phyloP scores from a whole-genome alignment of 2,888 invertebrate genomes.

The Silvanus unidentatus region DNA sequence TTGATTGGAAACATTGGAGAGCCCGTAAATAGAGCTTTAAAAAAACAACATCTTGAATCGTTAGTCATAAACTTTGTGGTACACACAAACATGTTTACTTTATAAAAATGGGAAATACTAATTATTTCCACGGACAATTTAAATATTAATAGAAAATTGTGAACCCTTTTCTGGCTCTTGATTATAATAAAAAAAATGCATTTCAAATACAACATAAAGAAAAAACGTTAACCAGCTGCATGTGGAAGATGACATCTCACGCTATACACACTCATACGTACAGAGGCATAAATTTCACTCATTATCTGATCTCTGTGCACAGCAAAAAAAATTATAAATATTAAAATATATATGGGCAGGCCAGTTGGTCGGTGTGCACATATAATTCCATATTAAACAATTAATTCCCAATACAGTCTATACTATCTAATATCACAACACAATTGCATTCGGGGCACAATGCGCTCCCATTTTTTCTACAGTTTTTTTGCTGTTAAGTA shows the following conservation, averaged over 20 bases:
- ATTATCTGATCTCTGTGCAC: background rate
- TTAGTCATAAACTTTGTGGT: no score
- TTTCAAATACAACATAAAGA: background rate
- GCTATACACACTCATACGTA: no score
- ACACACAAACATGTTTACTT: no score
- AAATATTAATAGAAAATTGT: no score
- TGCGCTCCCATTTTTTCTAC: background rate
- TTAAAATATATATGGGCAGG: background rate
- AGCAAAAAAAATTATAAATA: background rate
- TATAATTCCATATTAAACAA: conserved; percentile 3
- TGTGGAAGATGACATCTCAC: conserved; percentile 6
- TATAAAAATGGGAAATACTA: no score
- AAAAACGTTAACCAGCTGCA: conserved; percentile 3
- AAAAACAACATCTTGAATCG: no score
- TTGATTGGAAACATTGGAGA: no score
- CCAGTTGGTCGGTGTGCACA: conserved; percentile 1
- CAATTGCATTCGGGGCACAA: background rate
- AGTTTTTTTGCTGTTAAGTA: no score
- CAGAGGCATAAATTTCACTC: conserved; percentile 3
- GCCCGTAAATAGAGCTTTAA: no score
- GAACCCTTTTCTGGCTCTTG: no score
- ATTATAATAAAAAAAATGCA: no score
- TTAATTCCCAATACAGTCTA: conserved; percentile 1
- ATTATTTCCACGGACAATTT: no score
- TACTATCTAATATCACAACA: background rate